Conservation (phyloP, 2,888 invertebrate genomes). For the Capitulum mitella region DNA sequence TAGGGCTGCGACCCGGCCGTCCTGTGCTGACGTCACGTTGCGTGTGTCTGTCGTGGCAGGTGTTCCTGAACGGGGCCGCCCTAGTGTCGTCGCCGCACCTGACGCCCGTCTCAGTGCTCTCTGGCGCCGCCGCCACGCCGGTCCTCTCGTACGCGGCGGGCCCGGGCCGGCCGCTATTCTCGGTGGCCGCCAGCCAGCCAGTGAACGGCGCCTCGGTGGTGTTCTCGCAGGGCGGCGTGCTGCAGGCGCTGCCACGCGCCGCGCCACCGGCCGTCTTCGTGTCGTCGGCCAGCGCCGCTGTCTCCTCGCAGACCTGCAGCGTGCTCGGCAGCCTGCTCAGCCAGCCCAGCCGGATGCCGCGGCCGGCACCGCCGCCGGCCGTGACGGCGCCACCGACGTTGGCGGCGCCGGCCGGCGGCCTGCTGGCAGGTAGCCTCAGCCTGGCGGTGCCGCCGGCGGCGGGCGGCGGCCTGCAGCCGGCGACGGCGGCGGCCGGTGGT, state of each 20-base stretch:
- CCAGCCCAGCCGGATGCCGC: conserved; percentile 9
- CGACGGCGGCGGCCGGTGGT: background rate
- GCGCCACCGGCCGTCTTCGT: background rate
- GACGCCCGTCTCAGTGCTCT: background rate
- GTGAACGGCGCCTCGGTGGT: background rate
- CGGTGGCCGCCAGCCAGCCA: background rate
- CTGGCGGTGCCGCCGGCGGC: background rate
- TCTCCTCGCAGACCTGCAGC: conserved; percentile 1
- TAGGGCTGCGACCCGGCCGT: too few relatives aligned
- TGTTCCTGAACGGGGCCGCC: background rate
- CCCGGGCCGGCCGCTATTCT: background rate
- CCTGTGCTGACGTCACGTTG: background rate
- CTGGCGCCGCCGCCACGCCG: background rate
- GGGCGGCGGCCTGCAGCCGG: background rate
- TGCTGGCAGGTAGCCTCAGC: background rate
- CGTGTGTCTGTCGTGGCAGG: background rate
- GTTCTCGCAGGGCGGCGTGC: background rate
- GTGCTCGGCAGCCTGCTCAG: conserved; percentile 11
- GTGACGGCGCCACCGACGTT: background rate
- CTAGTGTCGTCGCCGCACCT: background rate
- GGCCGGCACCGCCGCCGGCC: background rate
- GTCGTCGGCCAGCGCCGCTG: background rate
- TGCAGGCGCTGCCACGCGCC: background rate
- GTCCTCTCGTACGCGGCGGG: conserved; percentile 16
- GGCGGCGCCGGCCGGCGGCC: background rate